These are phyloP conservation scores for Lophotis ruficrista DNA, from an alignment of 2,113 vertebrate genomes.

Conservation along the genomic window DNA sequence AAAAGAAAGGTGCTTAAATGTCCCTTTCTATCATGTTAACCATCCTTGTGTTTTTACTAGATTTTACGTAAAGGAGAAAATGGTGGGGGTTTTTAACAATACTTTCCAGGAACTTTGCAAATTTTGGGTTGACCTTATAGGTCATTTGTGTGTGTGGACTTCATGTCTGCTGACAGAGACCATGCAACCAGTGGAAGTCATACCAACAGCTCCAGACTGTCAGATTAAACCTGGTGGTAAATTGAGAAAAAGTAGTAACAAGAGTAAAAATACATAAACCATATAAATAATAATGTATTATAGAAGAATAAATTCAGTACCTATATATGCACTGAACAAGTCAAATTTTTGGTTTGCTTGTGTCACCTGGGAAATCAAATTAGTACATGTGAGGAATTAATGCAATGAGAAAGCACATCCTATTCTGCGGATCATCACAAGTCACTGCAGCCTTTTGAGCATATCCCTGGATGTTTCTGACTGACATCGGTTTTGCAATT, in stretches of 20 bases:
- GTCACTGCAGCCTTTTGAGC: background rate
- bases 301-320: background rate
- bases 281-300: background rate
- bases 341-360: background rate
- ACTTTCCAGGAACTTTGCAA: background rate
- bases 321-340: background rate
- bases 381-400: background rate
- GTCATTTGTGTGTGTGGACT: fast-evolving
- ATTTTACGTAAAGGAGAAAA: background rate
- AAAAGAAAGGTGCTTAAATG: background rate
- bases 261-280: background rate
- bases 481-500: background rate
- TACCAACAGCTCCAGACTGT: background rate
- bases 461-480: background rate
- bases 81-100: background rate
- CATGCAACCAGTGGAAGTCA: background rate
- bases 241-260: background rate
- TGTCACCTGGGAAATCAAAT: background rate
- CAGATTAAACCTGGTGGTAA: background rate
- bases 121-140: background rate
- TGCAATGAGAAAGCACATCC: background rate
- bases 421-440: background rate
- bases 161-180: background rate
- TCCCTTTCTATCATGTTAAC: background rate
- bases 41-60: background rate